phyloP scores from a whole-genome alignment of 2,113 vertebrate genomes.

The Hemichromis elongatus region DNA sequence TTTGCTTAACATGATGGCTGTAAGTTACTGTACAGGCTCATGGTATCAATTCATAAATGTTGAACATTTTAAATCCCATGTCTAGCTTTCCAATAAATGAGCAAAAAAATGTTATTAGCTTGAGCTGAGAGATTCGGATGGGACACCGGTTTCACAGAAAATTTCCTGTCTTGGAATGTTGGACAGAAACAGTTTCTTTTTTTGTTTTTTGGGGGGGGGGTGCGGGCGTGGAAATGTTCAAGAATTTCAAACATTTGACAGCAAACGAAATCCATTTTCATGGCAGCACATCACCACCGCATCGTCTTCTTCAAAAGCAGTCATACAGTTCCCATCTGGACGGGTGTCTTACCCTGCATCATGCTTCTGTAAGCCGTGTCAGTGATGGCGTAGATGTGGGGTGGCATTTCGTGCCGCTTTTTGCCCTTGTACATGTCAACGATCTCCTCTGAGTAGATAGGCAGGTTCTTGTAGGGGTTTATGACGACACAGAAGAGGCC shows the following conservation, averaged over 20 bases:
- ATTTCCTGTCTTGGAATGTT: not conserved
- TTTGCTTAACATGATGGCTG: not conserved
- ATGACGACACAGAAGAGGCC: slow-evolving; percentile 99
- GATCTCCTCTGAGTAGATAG: slow-evolving; percentile 98
- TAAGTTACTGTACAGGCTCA: not conserved
- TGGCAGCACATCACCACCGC: not conserved
- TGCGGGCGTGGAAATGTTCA: not conserved
- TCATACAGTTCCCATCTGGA: not conserved
- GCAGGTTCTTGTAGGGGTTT: slow-evolving; percentile 98
- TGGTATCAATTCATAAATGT: not conserved
- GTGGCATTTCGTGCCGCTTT: slow-evolving; percentile 98
- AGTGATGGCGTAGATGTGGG: slow-evolving; percentile 98
- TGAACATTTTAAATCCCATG: not conserved
- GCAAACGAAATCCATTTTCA: not conserved
- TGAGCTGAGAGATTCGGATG: not conserved
- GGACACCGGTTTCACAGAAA: not conserved
- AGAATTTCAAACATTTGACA: not conserved
- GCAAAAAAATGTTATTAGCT: not conserved
- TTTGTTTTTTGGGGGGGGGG: too few relatives aligned
- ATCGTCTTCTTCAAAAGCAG: not conserved
- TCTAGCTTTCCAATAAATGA: not conserved
- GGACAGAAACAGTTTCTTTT: not conserved
- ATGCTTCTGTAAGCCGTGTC: slow-evolving; percentile 98
- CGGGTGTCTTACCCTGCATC: slow-evolving; percentile 90
- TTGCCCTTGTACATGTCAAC: slow-evolving; percentile 99